phyloP scores from a whole-genome alignment of 2,888 invertebrate species.

The Agrochola lota region DNA sequence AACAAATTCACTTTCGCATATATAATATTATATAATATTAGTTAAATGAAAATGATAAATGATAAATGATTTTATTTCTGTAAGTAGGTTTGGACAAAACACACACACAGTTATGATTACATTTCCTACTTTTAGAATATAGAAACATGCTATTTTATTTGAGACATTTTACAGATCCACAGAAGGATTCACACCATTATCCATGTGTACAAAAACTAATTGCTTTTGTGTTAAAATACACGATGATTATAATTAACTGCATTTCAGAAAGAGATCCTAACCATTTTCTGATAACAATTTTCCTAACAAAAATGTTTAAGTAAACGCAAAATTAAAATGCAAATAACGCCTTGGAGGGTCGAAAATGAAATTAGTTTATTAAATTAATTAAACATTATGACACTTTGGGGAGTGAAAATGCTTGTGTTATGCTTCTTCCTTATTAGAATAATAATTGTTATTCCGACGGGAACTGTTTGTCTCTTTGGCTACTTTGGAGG shows the following conservation, averaged over 20 bases:
- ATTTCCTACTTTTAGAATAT: background rate
- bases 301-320: conserved; percentile 14
- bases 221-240: background rate
- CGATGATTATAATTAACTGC: background rate
- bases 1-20: no score
- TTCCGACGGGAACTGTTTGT: conserved; percentile 30
- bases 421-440: conserved; percentile 39
- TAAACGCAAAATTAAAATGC: conserved; percentile 51
- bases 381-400: conserved; percentile 57
- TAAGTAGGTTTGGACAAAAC: no score
- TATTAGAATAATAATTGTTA: conserved; percentile 45
- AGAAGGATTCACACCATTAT: no score
- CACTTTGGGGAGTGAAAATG: conserved; percentile 43
- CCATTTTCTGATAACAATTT: background rate
- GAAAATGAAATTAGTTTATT: conserved; percentile 50
- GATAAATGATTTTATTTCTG: no score
- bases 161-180: background rate
- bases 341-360: conserved; percentile 40
- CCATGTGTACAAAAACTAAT: no score
- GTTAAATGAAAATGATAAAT: no score
- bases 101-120: no score
- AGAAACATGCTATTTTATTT: background rate
- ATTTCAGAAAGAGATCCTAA: background rate
- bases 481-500: conserved; percentile 2
- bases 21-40: no score